These are phyloP conservation scores for Drosophila repletoides DNA, from an alignment of 1,140 invertebrate species.

Conservation along the genomic window DNA sequence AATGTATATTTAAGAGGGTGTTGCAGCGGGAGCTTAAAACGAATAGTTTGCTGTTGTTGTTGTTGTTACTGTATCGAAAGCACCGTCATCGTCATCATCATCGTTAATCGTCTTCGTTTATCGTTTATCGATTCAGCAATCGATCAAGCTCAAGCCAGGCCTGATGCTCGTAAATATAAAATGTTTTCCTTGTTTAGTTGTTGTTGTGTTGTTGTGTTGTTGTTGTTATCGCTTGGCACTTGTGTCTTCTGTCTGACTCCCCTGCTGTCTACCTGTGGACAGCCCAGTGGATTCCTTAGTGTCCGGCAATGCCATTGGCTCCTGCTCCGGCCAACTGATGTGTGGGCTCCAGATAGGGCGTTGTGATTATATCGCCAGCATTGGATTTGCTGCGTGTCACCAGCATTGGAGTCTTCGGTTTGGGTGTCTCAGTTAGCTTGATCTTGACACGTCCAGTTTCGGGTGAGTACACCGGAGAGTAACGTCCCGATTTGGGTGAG, in stretches of 20 bases:
- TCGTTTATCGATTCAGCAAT: slow-evolving; percentile 3
- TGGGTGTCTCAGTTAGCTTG: slow-evolving; percentile 86
- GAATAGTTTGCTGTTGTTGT: slow-evolving; percentile 60
- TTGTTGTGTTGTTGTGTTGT: too few relatives aligned
- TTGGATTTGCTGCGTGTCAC: slow-evolving; percentile 86
- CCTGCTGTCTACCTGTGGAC: neutral
- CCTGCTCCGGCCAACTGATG: slow-evolving; percentile 17
- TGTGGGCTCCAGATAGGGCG: slow-evolving; percentile 71
- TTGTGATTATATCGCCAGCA: slow-evolving; percentile 85
- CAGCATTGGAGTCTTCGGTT: slow-evolving; percentile 86
- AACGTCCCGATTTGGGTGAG: slow-evolving; percentile 82
- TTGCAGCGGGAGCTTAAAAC: slow-evolving; percentile 60
- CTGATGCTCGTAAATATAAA: neutral
- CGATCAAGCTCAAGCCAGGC: neutral
- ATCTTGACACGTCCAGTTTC: slow-evolving; percentile 86
- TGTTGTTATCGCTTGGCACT: slow-evolving; percentile 23
- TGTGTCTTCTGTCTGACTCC: slow-evolving; percentile 17
- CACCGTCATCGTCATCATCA: slow-evolving; percentile 8
- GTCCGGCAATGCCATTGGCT: slow-evolving; percentile 28
- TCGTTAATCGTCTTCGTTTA: neutral
- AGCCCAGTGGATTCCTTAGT: slow-evolving; percentile 27
- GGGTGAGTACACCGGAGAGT: slow-evolving; percentile 84
- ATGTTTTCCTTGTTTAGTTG: neutral
- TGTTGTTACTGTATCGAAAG: slow-evolving; percentile 3
- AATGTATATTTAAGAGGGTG: slow-evolving; percentile 44